These are phyloP conservation scores for Papilio helenus DNA, from an alignment of 1,140 invertebrate species.

Conservation along the genomic window DNA sequence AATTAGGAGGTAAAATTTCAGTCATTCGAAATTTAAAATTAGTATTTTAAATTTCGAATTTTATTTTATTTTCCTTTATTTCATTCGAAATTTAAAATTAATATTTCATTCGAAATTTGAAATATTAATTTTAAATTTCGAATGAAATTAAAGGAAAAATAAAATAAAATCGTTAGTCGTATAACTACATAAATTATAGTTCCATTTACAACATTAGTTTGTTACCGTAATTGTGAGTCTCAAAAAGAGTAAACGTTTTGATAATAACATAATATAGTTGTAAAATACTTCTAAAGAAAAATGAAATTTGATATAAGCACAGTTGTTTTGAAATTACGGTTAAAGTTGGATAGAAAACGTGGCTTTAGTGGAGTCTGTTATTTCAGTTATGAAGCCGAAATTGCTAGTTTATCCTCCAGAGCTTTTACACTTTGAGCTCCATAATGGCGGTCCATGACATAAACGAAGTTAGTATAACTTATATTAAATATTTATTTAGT, in stretches of 20 bases:
- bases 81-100: too few species aligned
- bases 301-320: not conserved
- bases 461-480: conserved; percentile 16
- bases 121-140: too few species aligned
- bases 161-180: too few species aligned
- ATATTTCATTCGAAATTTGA: too few species aligned
- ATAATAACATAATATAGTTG: not conserved
- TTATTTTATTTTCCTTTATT: too few species aligned
- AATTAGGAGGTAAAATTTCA: too few species aligned
- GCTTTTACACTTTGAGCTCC: conserved; percentile 34
- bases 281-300: not conserved
- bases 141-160: too few species aligned
- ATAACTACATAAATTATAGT: too few species aligned
- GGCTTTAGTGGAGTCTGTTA: conserved; percentile 31
- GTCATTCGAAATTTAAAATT: too few species aligned
- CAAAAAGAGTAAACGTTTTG: not conserved
- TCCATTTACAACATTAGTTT: not conserved
- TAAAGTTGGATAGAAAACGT: conserved; percentile 32
- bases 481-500: not conserved
- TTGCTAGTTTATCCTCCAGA: conserved; percentile 27
- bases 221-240: not conserved
- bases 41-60: too few species aligned
- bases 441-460: conserved; percentile 27
- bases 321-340: conserved; percentile 23
- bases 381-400: conserved; percentile 37